phyloP scores from a whole-genome alignment of 2,888 invertebrate genomes.

The Thymelicus lineola region DNA sequence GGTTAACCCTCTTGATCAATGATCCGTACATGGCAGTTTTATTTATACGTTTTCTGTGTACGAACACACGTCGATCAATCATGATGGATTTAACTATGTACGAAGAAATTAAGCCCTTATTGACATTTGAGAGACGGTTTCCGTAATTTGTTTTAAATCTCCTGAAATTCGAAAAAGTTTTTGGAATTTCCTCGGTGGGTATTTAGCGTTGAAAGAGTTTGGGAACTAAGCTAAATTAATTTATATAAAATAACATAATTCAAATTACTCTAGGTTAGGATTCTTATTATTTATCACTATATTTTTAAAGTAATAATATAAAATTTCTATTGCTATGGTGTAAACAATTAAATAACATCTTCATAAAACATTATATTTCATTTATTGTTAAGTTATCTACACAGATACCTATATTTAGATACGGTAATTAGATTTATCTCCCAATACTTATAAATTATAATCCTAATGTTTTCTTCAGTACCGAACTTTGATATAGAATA shows the following conservation, averaged over 20 bases:
- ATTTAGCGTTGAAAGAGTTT: neutral
- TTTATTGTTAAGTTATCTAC: too few relatives aligned
- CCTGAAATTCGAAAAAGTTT: constrained; percentile 21
- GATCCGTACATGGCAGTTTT: constrained; percentile 53
- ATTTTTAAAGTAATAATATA: too few relatives aligned
- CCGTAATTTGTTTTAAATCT: constrained; percentile 42
- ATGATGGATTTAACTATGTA: constrained; percentile 64
- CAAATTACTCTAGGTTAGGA: neutral
- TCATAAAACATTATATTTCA: too few relatives aligned
- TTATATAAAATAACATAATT: neutral
- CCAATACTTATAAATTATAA: too few relatives aligned
- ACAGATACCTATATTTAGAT: too few relatives aligned
- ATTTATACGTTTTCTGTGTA: constrained; percentile 52
- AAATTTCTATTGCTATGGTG: too few relatives aligned
- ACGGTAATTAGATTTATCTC: too few relatives aligned
- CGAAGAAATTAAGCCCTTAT: constrained; percentile 63
- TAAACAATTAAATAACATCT: too few relatives aligned
- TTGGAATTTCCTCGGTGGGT: constrained; percentile 9
- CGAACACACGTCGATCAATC: constrained; percentile 70
- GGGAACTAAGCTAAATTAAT: neutral
- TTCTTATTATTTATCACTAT: too few relatives aligned
- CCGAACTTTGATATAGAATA: too few relatives aligned
- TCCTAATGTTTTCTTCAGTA: too few relatives aligned
- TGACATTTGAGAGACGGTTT: constrained; percentile 51
- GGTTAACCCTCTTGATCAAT: constrained; percentile 57